phyloP scores from a whole-genome alignment of 2,113 vertebrate species.

The Chrysochloris asiatica region DNA sequence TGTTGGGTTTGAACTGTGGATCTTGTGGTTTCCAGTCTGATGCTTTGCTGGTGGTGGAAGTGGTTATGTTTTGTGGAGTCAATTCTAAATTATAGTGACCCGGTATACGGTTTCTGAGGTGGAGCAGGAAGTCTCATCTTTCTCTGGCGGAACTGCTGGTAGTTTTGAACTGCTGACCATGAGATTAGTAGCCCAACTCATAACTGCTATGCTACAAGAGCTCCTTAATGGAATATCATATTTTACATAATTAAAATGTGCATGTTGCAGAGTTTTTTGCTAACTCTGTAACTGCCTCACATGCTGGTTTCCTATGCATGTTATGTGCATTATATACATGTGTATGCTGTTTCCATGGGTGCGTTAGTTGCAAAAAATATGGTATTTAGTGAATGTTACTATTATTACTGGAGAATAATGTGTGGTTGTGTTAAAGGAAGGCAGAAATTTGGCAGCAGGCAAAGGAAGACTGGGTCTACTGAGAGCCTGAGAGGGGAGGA shows the following conservation, averaged over 20 bases:
- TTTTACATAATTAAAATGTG: background rate
- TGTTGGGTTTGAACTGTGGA: no score
- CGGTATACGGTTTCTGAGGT: no score
- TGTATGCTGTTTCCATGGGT: background rate
- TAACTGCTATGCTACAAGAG: no score
- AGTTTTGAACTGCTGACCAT: no score
- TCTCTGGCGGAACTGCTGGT: no score
- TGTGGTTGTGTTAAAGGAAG: background rate
- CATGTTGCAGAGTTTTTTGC: background rate
- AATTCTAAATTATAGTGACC: no score
- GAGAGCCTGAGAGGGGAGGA: background rate
- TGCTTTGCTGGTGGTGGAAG: no score
- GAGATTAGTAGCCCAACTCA: no score
- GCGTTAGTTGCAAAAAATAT: background rate
- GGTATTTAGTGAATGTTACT: background rate
- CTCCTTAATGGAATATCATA: background rate
- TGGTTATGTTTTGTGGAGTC: no score
- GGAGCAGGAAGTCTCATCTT: no score
- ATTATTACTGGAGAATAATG: background rate
- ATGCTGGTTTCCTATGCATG: background rate
- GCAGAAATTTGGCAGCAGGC: background rate
- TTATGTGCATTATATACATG: background rate
- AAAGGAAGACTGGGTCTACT: background rate
- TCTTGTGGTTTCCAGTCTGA: no score
- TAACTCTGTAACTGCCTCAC: background rate